Base-by-base conservation (phyloP, 2,888 invertebrate species). In the Tenthredo mesomela region DNA sequence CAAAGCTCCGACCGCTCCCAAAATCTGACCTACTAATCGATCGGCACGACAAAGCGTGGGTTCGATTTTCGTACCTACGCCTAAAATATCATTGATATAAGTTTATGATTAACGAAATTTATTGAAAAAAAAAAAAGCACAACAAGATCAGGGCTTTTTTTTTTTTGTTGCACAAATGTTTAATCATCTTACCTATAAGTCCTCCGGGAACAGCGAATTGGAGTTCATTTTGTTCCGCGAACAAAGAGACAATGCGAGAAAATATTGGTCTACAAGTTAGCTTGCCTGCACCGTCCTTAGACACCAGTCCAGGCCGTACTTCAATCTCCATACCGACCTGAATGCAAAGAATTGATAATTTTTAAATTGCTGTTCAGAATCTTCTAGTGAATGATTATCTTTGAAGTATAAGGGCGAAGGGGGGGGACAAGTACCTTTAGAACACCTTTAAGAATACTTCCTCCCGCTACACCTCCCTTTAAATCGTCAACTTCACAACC, bases 141-240 rank as follows among this genome's bases (percentile, higher is more conserved):
- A n/a, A 50, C 15, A 54, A n/a, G n/a, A 54, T n/a, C 54, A 50
- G 6, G n/a, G 50, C 18, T 18, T 50, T 50, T 2, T 33, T 18
- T 50, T 50, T 2, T 33, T 3, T 33, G 33, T 33, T 0, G 2
- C 33, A 33, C 33, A 3, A 33, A 37, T 58, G 54, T 15, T 15
- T 65, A 7, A 40, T 43, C 33, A 29, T 47, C 10, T 61, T 88
- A 95, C 96, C 99, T 91, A 99, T 99, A 82, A 99, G 95, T n/a
- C 99, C 99, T 87, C 99, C 99, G 85, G 99, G 99, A 84, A 99
- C 99, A 33, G 99, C 99, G 94, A 97, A 99, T 93, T 99, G 98
- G 85, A 99, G 95, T 93, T 98, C 99, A 94, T 99, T 99, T 94
- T 99, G 98, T 94, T 99, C 99, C 65, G 99, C 98, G 94, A 97